These are phyloP conservation scores for Coryphaenoides rupestris DNA, from an alignment of 2,113 vertebrate species.

Conservation along the genomic window DNA sequence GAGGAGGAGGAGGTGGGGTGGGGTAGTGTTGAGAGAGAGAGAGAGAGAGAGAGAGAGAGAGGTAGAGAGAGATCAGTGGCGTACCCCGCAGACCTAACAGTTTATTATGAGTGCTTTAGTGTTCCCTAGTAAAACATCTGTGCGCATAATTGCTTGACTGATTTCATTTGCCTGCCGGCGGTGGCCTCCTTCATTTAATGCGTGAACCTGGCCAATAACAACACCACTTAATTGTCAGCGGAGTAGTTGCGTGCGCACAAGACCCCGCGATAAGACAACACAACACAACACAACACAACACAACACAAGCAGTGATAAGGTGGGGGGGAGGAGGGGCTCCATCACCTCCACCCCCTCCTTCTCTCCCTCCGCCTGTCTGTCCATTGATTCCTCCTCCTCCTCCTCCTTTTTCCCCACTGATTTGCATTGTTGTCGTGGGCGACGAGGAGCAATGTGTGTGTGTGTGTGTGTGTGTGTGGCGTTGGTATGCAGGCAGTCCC, in stretches of 20 bases:
- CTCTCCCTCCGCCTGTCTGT: not conserved
- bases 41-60: no score
- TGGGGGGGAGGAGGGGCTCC: no score
- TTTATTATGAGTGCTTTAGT: conserved; percentile 46
- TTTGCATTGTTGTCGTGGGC: conserved; percentile 5
- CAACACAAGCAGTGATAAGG: no score
- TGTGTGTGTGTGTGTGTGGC: conserved; percentile 1
- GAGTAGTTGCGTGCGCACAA: conserved; percentile 17
- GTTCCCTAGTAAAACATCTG: conserved; percentile 48
- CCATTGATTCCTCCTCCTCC: not conserved
- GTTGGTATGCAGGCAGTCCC: conserved; percentile 21
- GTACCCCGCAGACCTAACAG: conserved; percentile 22
- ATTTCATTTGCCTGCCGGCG: conserved; percentile 34
- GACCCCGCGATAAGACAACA: not conserved
- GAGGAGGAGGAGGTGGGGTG: no score
- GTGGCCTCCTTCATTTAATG: conserved; percentile 38
- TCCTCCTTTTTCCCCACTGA: conserved; percentile 20
- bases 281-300: no score
- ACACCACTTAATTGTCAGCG: conserved; percentile 28
- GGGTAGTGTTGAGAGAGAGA: no score
- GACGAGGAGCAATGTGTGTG: no score
- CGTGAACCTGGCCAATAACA: conserved; percentile 40
- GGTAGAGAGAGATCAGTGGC: no score
- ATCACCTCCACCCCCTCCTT: not conserved
- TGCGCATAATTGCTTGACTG: conserved; percentile 45